These are phyloP conservation scores for Sander lucioperca DNA, from an alignment of 2,113 vertebrate species.

Conservation along the genomic window DNA sequence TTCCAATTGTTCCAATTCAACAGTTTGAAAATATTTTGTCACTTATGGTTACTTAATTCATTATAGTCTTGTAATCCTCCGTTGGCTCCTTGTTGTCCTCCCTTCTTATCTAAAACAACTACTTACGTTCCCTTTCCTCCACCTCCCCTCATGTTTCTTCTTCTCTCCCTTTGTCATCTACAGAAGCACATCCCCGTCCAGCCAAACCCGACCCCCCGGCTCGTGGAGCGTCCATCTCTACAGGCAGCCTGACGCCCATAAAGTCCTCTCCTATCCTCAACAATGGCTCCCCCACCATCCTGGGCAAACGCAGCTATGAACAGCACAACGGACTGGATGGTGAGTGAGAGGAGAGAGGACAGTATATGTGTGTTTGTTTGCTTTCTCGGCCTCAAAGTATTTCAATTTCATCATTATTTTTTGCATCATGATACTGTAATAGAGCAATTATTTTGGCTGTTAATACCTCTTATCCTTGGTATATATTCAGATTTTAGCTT, in stretches of 20 bases:
- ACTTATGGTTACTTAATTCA: not conserved
- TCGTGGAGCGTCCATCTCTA: constrained; percentile 87
- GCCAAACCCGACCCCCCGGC: constrained; percentile 86
- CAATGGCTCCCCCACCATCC: constrained; percentile 97
- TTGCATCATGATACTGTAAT: too few relatives aligned
- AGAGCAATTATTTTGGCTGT: not conserved
- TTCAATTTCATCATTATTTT: not conserved
- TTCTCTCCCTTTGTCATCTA: constrained; percentile 15
- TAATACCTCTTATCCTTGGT: not conserved
- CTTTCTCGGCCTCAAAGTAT: not conserved
- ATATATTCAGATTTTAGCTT: not conserved
- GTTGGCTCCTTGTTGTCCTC: not conserved
- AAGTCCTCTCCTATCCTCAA: constrained; percentile 94
- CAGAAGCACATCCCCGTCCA: constrained; percentile 95
- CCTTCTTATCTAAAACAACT: not conserved
- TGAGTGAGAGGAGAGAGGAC: constrained; percentile 73
- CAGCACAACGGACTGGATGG: constrained; percentile 97
- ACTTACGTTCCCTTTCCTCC: not conserved
- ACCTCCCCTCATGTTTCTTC: constrained; percentile 5
- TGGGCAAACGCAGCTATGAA: constrained; percentile 96
- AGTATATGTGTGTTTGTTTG: not conserved
- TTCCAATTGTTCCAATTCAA: too few relatives aligned
- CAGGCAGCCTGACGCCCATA: constrained; percentile 90
- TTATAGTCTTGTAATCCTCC: not conserved
- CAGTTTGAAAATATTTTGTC: not conserved